These are phyloP conservation scores for Calycopis cecrops DNA, from an alignment of 1,140 invertebrate genomes.

Conservation along the genomic window DNA sequence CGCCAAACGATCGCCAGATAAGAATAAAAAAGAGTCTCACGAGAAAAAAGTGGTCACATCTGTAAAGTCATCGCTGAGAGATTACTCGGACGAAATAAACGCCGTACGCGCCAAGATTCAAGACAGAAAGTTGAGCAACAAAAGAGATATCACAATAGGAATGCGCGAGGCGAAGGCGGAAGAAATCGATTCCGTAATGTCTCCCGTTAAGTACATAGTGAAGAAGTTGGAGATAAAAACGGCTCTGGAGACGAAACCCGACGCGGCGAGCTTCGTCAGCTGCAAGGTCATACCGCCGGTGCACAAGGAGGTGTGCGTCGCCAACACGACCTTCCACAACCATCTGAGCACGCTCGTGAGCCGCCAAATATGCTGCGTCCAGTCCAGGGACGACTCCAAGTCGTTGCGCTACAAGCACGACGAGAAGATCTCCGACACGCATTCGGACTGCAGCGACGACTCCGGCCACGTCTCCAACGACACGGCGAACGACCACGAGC, in stretches of 20 bases:
- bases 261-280: constrained; percentile 53
- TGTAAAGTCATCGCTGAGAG: constrained; percentile 51
- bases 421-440: constrained; percentile 70
- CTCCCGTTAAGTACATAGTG: constrained; percentile 69
- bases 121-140: constrained; percentile 65
- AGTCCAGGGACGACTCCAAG: constrained; percentile 58
- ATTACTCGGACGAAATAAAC: constrained; percentile 70
- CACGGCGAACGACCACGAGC: constrained; percentile 68
- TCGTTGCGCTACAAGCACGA: constrained; percentile 61
- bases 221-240: constrained; percentile 70
- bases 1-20: constrained; percentile 52
- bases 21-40: constrained; percentile 52
- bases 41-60: constrained; percentile 55
- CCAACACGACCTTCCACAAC: constrained; percentile 68
- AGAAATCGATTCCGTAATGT: constrained; percentile 52
- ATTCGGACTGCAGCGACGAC: constrained; percentile 81
- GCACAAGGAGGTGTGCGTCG: constrained; percentile 62
- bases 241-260: constrained; percentile 55
- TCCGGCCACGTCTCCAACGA: constrained; percentile 87
- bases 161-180: constrained; percentile 44
- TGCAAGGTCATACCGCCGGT: constrained; percentile 69
- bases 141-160: constrained; percentile 45
- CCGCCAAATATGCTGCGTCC: constrained; percentile 60
- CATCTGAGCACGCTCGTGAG: constrained; percentile 67
- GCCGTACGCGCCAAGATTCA: constrained; percentile 67